A percentile compares a stretch with the other conserved stretches of the same genome.
phyloP scores from a whole-genome alignment of 2,888 invertebrate genomes.

The Xiphydria camelus region DNA sequence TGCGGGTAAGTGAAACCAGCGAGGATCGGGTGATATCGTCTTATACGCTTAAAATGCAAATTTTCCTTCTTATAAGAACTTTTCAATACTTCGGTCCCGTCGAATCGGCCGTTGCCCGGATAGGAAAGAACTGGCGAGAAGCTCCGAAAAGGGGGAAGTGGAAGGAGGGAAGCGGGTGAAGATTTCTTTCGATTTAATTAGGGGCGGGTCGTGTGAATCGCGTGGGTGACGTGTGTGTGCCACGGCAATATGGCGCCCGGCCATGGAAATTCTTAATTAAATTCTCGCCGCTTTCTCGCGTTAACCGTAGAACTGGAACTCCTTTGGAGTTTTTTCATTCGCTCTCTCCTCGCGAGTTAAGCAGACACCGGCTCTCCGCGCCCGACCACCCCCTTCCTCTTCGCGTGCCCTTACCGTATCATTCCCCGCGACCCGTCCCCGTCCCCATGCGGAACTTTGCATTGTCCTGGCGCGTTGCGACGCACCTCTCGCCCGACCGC shows the following conservation, averaged over 20 bases:
- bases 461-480: background rate
- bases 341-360: background rate
- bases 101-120: no score
- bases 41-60: conserved; percentile 35
- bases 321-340: conserved; percentile 6
- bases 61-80: conserved; percentile 27
- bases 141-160: conserved; percentile 6
- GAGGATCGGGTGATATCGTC: conserved; percentile 17
- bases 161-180: conserved; percentile 21
- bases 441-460: background rate
- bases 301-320: conserved; percentile 17
- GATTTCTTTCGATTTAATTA: conserved; percentile 53
- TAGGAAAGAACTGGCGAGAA: background rate
- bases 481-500: no score
- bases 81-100: conserved; percentile 30
- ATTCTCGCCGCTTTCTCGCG: conserved; percentile 36
- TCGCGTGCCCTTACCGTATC: no score
- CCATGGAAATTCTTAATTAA: conserved; percentile 52
- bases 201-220: conserved; percentile 25
- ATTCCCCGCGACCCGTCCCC: background rate
- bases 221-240: conserved; percentile 40
- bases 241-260: conserved; percentile 36
- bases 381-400: background rate
- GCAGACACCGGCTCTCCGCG: no score
- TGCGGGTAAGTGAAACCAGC: conserved; percentile 25